Conservation (phyloP, 1,140 invertebrate species). For the Drosophila nasuta region DNA sequence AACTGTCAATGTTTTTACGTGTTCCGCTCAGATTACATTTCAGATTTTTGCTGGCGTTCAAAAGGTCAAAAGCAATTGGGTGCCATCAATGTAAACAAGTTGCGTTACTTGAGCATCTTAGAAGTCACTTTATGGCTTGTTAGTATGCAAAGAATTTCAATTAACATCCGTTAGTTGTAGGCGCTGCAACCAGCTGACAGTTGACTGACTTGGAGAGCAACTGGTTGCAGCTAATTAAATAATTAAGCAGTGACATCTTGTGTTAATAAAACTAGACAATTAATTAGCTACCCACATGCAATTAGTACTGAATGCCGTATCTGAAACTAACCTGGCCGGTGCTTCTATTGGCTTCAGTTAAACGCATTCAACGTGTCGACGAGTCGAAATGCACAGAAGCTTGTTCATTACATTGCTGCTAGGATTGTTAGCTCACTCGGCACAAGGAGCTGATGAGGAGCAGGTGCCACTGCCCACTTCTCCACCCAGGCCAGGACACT, state of each 20-base stretch:
- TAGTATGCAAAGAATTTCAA: conserved; percentile 75
- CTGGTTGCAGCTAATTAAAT: conserved; percentile 43
- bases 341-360: conserved; percentile 44
- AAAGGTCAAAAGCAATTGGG: conserved; percentile 64
- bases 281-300: conserved; percentile 48
- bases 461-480: conserved; percentile 19
- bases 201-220: conserved; percentile 11
- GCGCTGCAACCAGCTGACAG: background rate
- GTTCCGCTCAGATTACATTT: background rate
- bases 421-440: background rate
- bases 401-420: conserved; percentile 42
- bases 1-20: conserved; percentile 8
- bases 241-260: conserved; percentile 54
- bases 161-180: conserved; percentile 11
- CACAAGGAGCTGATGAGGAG: conserved; percentile 12
- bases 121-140: conserved; percentile 57
- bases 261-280: conserved; percentile 53
- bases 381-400: conserved; percentile 62
- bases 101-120: conserved; percentile 37
- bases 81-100: conserved; percentile 61
- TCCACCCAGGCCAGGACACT: conserved; percentile 47
- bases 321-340: conserved; percentile 66
- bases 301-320: conserved; percentile 11
- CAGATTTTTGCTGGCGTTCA: conserved; percentile 21
- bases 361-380: conserved; percentile 52